A percentile compares a stretch with the other conserved stretches of the same genome.
Evolutionary conservation across 2,797 vertebrate species (phyloP).

Genomic region (Serranus cabrilla): DNA sequence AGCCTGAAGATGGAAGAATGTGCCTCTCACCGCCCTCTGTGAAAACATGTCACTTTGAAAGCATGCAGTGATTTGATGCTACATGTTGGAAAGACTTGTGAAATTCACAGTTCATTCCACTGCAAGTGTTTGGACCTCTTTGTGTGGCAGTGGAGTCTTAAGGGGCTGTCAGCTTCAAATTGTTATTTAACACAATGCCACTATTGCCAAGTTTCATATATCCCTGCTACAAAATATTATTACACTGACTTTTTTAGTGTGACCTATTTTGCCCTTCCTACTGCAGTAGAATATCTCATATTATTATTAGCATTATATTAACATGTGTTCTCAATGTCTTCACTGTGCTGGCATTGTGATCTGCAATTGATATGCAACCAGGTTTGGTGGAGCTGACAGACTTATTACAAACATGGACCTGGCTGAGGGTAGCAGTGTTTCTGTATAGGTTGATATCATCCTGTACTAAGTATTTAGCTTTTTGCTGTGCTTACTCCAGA

Average conservation of each 20-base stretch:
- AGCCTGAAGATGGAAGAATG: constrained; percentile 62
- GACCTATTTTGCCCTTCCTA: not conserved
- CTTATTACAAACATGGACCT: not conserved
- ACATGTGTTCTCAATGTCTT: not conserved
- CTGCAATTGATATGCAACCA: not conserved
- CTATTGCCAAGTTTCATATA: not conserved
- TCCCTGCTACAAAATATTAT: not conserved
- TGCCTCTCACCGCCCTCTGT: constrained; percentile 49
- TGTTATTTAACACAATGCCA: not conserved
- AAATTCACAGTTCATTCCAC: constrained; percentile 25
- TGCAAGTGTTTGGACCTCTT: not conserved
- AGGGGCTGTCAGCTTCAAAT: not conserved
- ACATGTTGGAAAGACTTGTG: constrained; percentile 54
- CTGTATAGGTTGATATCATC: not conserved
- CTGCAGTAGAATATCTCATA: not conserved
- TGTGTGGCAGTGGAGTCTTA: not conserved
- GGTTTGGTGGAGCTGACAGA: not conserved
- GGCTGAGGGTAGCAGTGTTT: not conserved
- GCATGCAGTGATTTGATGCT: constrained; percentile 67
- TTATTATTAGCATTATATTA: no score
- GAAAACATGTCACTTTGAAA: constrained; percentile 71
- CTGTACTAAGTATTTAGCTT: not conserved
- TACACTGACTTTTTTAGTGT: not conserved
- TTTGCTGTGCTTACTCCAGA: not conserved
- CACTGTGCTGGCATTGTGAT: not conserved